Evolutionary conservation across 1,140 invertebrate species (phyloP).

Genomic region (Proales similis): DNA sequence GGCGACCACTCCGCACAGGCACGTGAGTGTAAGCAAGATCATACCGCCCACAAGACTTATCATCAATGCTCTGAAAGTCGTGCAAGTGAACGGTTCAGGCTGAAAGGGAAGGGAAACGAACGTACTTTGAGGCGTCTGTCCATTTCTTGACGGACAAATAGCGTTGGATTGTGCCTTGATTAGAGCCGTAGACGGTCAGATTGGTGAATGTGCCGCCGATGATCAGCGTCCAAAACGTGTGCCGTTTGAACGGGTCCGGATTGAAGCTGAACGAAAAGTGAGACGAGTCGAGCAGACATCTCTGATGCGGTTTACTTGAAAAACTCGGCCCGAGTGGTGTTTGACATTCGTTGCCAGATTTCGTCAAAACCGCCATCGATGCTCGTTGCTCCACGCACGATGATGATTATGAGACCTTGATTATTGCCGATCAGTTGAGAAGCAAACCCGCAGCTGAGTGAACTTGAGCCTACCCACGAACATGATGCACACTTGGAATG

Average conservation of each 20-base stretch:
- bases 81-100: conserved; percentile 52
- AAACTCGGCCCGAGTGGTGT: conserved; percentile 22
- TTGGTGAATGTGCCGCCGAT: conserved; percentile 83
- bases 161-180: conserved; percentile 86
- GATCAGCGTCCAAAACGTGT: conserved; percentile 80
- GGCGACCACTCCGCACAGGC: conserved; percentile 36
- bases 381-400: neutral
- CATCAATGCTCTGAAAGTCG: conserved; percentile 68
- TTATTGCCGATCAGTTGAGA: neutral
- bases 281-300: neutral
- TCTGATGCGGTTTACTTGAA: conserved; percentile 1
- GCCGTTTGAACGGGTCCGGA: conserved; percentile 62
- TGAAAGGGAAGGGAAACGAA: neutral
- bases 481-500: conserved; percentile 78
- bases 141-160: conserved; percentile 64
- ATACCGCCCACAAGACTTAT: conserved; percentile 82
- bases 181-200: conserved; percentile 80
- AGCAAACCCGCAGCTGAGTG: neutral
- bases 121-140: conserved; percentile 42
- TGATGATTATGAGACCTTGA: conserved; percentile 58
- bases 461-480: conserved; percentile 61
- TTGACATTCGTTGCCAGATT: conserved; percentile 44
- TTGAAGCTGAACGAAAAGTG: conserved; percentile 54
- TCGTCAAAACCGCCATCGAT: conserved; percentile 12
- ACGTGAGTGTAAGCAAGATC: conserved; percentile 32